These are phyloP conservation scores for Spodoptera littoralis DNA, from an alignment of 2,888 invertebrate genomes.

Conservation along the genomic window DNA sequence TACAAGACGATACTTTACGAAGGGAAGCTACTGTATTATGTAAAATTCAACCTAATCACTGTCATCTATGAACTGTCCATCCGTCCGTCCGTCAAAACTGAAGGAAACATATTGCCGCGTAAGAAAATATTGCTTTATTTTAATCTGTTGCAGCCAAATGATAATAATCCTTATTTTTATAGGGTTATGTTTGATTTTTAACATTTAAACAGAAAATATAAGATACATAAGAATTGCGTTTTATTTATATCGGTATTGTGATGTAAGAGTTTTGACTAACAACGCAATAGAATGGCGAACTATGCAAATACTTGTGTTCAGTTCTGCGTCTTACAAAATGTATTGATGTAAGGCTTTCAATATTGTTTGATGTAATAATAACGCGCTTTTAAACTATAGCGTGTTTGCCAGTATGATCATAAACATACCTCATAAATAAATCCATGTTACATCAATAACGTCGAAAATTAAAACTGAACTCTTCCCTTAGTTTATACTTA, in stretches of 20 bases:
- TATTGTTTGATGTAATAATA: conserved; percentile 3
- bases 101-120: conserved; percentile 19
- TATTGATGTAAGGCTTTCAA: not conserved
- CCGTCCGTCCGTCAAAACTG: conserved; percentile 38
- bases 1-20: conserved; percentile 31
- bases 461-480: too few relatives aligned
- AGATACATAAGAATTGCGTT: conserved; percentile 4
- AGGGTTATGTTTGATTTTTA: not conserved
- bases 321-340: conserved; percentile 9
- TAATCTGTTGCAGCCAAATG: not conserved
- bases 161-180: conserved; percentile 13
- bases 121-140: conserved; percentile 13
- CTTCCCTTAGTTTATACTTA: too few relatives aligned
- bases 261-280: not conserved
- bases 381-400: too few relatives aligned
- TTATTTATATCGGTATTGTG: conserved; percentile 13
- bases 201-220: not conserved
- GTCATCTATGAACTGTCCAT: conserved; percentile 53
- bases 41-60: conserved; percentile 62
- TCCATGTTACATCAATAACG: too few relatives aligned
- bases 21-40: conserved; percentile 50
- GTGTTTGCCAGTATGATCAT: too few relatives aligned
- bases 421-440: too few relatives aligned
- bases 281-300: conserved; percentile 12
- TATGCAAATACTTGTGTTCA: conserved; percentile 10